Percentiles rank a stretch among this genome's conserved stretches.
Evolutionary conservation across 1,140 invertebrate genomes (phyloP).

Genomic region (Hyposmocoma kahamanoa): DNA sequence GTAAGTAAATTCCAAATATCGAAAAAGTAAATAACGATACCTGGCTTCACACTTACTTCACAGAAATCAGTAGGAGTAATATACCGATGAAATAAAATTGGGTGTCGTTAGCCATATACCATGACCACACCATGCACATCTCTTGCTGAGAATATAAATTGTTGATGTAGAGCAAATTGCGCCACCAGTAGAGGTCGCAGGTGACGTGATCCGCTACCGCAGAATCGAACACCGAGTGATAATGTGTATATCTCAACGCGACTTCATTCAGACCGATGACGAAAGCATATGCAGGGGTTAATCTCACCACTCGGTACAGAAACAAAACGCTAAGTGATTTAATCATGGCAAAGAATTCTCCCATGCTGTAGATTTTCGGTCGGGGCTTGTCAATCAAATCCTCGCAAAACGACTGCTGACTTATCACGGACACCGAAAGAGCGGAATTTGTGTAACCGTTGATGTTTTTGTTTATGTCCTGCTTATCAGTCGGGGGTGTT

Average conservation of each 20-base stretch:
- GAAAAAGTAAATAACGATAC: neutral
- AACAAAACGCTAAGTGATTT: slow-evolving; percentile 52
- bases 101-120: slow-evolving; percentile 95
- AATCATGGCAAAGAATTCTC: slow-evolving; percentile 37
- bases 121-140: slow-evolving; percentile 92
- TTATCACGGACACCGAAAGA: slow-evolving; percentile 57
- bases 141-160: slow-evolving; percentile 85
- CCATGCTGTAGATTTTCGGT: slow-evolving; percentile 29
- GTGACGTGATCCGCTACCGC: slow-evolving; percentile 82
- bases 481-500: slow-evolving; percentile 20
- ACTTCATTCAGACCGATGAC: slow-evolving; percentile 84
- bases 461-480: slow-evolving; percentile 53
- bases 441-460: slow-evolving; percentile 59
- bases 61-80: slow-evolving; percentile 81
- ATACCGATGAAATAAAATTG: slow-evolving; percentile 88
- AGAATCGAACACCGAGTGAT: slow-evolving; percentile 84
- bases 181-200: slow-evolving; percentile 87
- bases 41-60: slow-evolving; percentile 75
- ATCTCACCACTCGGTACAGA: slow-evolving; percentile 73
- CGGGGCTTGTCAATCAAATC: slow-evolving; percentile 50
- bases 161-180: slow-evolving; percentile 87
- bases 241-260: slow-evolving; percentile 77
- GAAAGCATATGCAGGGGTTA: slow-evolving; percentile 88
- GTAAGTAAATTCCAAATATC: slow-evolving; percentile 7
- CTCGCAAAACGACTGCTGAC: slow-evolving; percentile 59